Evolutionary conservation across 2,888 invertebrate genomes (phyloP), one percentile per base, ranked within the genome.

Genomic region (Andricus curvator): DNA sequence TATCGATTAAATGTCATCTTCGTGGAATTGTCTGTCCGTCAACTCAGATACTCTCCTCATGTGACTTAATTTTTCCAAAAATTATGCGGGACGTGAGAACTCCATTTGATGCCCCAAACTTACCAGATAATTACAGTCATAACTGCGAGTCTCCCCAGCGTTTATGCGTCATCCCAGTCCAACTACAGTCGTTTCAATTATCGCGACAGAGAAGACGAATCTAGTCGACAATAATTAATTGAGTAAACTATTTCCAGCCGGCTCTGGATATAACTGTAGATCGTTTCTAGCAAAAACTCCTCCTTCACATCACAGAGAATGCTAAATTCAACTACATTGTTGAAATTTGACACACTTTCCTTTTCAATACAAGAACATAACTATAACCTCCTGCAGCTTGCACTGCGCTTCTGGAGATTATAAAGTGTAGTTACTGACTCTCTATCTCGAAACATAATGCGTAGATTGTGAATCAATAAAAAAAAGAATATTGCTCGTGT

Each of bases 101-200:
- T 64, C 8, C 13, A 13, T 74, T 37, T 56, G 74, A 37, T 60
- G 60, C 37, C 70, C 20, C 20, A 74, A 56, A 89, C 89, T 89
- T 86, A 89, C 89, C 89, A 80, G 83, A 85, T 78, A 81, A 87
- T 84, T 82, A 82, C 84, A 85, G 85, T 88, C 89, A 89, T 89
- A 88, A 86, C 89, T 89, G 87, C 84, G 85, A 76, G 84, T 83
- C 81, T 86, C 85, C 78, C 76, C 82, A 79, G 77, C 85, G 83
- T 85, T 81, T 85, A 79, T 84, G 85, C 85, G 85, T 89, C 89
- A 89, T 89, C 85, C 86, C 88, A 85, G 83, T 86, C 80, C 68
- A 78, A 65, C 66, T 66, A 78, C 22, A 48, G 29, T 29, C 65
- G 29, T 17, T 78, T 29, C 20, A 78, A 78, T 65, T 65, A 66